phyloP scores from a whole-genome alignment of 2,113 vertebrate genomes.

The Sturnus vulgaris region DNA sequence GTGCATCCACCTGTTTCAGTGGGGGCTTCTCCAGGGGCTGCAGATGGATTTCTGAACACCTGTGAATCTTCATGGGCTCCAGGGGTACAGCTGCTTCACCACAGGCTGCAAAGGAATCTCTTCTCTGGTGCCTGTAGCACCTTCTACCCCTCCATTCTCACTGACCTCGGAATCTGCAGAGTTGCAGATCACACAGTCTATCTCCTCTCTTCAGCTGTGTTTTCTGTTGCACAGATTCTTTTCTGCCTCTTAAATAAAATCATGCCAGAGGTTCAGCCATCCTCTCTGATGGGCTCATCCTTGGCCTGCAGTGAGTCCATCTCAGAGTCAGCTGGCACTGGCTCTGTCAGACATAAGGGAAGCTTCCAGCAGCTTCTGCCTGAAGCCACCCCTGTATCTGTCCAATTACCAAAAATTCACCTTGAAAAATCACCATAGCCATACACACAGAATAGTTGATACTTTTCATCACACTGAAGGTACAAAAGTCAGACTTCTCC shows the following conservation, averaged over 20 bases:
- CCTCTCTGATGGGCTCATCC: background rate
- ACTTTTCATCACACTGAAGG: background rate
- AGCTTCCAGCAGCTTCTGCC: background rate
- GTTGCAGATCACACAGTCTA: background rate
- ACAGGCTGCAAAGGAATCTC: background rate
- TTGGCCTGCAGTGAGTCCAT: background rate
- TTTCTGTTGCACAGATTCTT: background rate
- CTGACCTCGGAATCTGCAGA: background rate
- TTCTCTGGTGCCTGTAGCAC: background rate
- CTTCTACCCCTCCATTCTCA: background rate
- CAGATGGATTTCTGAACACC: background rate
- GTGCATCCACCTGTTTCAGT: background rate
- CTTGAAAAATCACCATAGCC: background rate
- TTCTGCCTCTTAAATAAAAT: background rate
- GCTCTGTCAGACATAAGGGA: background rate
- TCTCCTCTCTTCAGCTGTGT: background rate
- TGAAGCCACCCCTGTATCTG: rapidly evolving
- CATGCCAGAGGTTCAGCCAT: background rate
- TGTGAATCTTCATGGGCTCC: too few relatives aligned
- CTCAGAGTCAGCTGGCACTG: background rate
- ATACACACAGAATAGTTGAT: background rate
- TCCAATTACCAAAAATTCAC: background rate
- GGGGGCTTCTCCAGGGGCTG: background rate
- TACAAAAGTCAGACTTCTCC: background rate
- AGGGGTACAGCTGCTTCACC: background rate